Base-by-base conservation (phyloP, 1,140 invertebrate species). In the Lordiphosa collinella region DNA sequence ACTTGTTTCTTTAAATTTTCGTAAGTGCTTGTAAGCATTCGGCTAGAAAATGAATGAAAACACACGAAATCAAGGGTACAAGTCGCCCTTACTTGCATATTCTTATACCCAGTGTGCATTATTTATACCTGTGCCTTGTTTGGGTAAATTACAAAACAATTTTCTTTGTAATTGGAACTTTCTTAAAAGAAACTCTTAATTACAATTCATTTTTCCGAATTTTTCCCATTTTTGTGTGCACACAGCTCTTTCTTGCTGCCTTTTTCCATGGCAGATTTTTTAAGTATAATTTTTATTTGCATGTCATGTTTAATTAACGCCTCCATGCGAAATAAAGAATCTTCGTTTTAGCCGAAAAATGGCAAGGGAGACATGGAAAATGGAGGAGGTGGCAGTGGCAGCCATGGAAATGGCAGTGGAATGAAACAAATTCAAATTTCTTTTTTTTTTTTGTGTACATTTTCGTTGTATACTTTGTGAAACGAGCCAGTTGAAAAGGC, bases 221-320 rank as follows among this genome's bases (percentile, higher is more conserved):
- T 53, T 47, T 53, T 47, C 48, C 32, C 48, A 52, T 63, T 63
- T 22, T 65, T 44, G 43, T 37, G 4, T 37, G 10, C 11, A 3
- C 11, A 3, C 11, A 34, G 1, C 16, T 14, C 34, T 9, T 1
- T 8, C 2, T 18, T 5, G 2, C 6, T 16, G 7, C n/a, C 10
- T 31, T 18, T 12, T 34, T 14, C 34, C 32, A 68, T 68, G 75
- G 65, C 66, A 72, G 75, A 60, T 66, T 62, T 62, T 61, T 69
- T 76, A 82, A 82, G 75, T 67, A 80, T 67, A 71, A 76, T 54
- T 76, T 82, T 57, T 82, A 80, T 80, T 76, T 80, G 76, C 78
- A 84, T 80, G 66, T 80, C 76, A 82, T 80, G 78, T 80, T 84
- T 76, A 80, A 80, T 80, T 82, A 80, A 80, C 76, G 76, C 76